Evolutionary conservation across 2,113 vertebrate species (phyloP), one percentile per base, ranked within the genome.

Genomic region (Acanthochromis polyacanthus): DNA sequence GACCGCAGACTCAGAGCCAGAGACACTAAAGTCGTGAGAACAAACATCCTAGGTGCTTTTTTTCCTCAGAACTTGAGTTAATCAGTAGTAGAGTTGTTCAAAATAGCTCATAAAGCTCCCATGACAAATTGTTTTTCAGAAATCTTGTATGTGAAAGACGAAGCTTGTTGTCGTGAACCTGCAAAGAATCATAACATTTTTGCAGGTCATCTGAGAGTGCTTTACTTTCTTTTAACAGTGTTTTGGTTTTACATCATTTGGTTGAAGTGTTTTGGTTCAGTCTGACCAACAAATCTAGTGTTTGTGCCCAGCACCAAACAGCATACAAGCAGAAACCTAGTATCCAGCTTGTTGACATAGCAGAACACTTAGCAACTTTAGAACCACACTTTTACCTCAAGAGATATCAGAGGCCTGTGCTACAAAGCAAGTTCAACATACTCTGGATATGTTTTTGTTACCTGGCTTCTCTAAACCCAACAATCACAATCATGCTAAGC

Each of bases 1-100:
- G 40, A 62, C 52, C 1, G 62, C 51, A 75, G 48, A 75, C n/a
- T 11, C 17, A 4, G 53, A 67, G 55, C 32, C 73, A 58, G 50
- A 53, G 19, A 63, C 20, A 1, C 0, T 52, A 28, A 43, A 50
- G 25, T 53, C 12, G 4, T 17, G 4, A 19, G 10, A 7, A 25
- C 28, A 64, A 74, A 60, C 25, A 40, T 32, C 8, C 4, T 4
- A 4, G 46, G 32, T 38, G 15, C 0, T 63, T 38, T 65, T 67
- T 65, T 71, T 48, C 19, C 55, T 51, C 19, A 72, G n/a, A 66
- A 62, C 19, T 38, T 19, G 3, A 57, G 15, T 48, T 62, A 51
- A 36, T 60, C 8, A 48, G 15, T 4, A 48, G 25, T 25, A 25
- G 12, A 46, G 45, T 11, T 50, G 48, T 50, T 50, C 0, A 7